Base-by-base conservation (phyloP, 2,113 vertebrate species). In the Tylochromis polylepis region DNA sequence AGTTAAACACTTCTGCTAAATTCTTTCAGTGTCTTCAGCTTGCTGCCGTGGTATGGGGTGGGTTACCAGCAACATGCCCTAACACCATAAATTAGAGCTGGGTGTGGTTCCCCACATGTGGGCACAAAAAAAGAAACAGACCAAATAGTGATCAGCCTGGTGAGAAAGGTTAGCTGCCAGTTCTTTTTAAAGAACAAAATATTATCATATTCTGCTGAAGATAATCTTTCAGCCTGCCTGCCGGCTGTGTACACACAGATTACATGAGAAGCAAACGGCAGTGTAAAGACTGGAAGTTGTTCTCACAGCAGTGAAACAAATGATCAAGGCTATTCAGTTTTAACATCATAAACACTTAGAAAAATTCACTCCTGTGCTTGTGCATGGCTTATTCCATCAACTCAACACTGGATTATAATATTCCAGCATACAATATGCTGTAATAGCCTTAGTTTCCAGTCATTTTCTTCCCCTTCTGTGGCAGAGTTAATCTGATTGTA, bases 81-180 rank as follows among this genome's bases (percentile, higher is more conserved):
- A 20, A 85, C 31, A 38, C 72, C 58, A 65, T 11, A 15, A 72
- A n/a, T 53, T 60, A 41, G 27, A 59, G 7, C 70, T 85, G 85
- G 90, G 89, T 86, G 90, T 90, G 93, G 90, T 56, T 83, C 82
- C 84, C 43, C 49, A 79, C 85, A 58, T 36, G 70, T 7, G 49
- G 29, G 46, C 72, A 84, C 29, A 83, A 83, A 58, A 90, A 81
- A 82, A 9, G 65, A 89, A 86, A 65, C 53, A 88, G 53, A n/a
- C 70, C 82, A 59, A 56, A 72, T 27, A 46, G 43, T 49, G 20
- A 46, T 58, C 79, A 41, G 36, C 56, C 38, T 20, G 15, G 56
- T 14, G 18, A 81, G 5, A 43, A 60, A 81, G n/a, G n/a, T 46
- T 58, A 81, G 16, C 79, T 20, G 16, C 53, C 24, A 18, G 16